phyloP scores from a whole-genome alignment of 2,113 vertebrate species.

The Cyprinodon variegatus region DNA sequence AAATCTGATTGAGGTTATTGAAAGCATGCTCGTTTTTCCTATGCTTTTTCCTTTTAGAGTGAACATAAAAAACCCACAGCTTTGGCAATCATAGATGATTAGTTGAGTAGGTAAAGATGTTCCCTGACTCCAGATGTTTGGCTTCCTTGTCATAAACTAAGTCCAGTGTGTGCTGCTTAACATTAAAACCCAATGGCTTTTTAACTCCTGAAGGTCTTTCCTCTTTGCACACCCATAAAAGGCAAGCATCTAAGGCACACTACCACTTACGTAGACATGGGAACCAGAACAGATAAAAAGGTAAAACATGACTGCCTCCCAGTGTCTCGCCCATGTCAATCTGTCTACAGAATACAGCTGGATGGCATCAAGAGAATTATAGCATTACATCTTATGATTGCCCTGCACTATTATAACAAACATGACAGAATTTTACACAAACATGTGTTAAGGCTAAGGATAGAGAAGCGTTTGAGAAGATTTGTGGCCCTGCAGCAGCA shows the following conservation, averaged over 20 bases:
- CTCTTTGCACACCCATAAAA: conserved; percentile 39
- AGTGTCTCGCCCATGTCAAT: not conserved
- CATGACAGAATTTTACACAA: conserved; percentile 2
- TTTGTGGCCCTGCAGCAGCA: conserved; percentile 29
- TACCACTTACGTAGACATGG: conserved; percentile 43
- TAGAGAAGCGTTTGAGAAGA: conserved; percentile 26
- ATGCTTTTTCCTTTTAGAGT: conserved; percentile 35
- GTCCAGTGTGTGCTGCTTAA: conserved; percentile 33
- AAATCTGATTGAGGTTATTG: conserved; percentile 8
- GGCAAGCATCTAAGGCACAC: conserved; percentile 22
- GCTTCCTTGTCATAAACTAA: conserved; percentile 20
- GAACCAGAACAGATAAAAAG: conserved; percentile 28
- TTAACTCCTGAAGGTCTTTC: conserved; percentile 26
- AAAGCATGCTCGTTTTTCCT: conserved; percentile 20
- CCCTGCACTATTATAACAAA: conserved; percentile 11
- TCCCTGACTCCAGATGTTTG: conserved; percentile 50
- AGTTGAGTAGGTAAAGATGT: conserved; percentile 31
- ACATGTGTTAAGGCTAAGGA: conserved; percentile 13
- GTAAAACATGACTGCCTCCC: not conserved
- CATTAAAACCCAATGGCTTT: conserved; percentile 28
- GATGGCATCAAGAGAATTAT: conserved; percentile 37
- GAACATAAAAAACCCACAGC: conserved; percentile 5
- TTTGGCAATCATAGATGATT: conserved; percentile 13
- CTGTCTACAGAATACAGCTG: conserved; percentile 44
- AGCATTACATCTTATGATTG: conserved; percentile 13